These are phyloP conservation scores for Panurus biarmicus DNA, from an alignment of 2,113 vertebrate species.

Conservation along the genomic window DNA sequence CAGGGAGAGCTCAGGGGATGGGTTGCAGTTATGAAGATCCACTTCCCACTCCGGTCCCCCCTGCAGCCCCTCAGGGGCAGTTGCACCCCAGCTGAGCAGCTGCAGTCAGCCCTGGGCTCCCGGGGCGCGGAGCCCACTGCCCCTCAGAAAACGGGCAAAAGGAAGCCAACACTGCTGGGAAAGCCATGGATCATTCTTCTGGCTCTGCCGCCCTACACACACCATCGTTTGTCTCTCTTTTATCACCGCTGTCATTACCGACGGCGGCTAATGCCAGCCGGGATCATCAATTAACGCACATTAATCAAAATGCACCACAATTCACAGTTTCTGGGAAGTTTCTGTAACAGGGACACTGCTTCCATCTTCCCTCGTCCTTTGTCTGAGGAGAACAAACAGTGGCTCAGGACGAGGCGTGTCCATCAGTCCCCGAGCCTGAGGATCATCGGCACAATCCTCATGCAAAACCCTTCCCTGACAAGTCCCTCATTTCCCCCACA, in stretches of 20 bases:
- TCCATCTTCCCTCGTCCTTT: neutral
- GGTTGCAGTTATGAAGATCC: neutral
- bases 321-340: neutral
- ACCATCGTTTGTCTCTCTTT: neutral
- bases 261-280: neutral
- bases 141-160: rapidly evolving
- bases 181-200: neutral
- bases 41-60: neutral
- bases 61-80: neutral
- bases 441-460: rapidly evolving
- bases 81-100: rapidly evolving
- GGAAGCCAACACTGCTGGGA: neutral
- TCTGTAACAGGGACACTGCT: neutral
- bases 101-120: neutral
- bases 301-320: neutral
- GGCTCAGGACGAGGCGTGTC: rapidly evolving
- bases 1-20: neutral
- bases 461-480: neutral
- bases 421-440: neutral
- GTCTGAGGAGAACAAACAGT: rapidly evolving
- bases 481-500: neutral
- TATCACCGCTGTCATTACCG: neutral
- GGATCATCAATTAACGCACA: neutral
- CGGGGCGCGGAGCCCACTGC: rapidly evolving
- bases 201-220: too few relatives aligned